Conservation (phyloP, 2,797 vertebrate species). For the Rhincodon typus region DNA sequence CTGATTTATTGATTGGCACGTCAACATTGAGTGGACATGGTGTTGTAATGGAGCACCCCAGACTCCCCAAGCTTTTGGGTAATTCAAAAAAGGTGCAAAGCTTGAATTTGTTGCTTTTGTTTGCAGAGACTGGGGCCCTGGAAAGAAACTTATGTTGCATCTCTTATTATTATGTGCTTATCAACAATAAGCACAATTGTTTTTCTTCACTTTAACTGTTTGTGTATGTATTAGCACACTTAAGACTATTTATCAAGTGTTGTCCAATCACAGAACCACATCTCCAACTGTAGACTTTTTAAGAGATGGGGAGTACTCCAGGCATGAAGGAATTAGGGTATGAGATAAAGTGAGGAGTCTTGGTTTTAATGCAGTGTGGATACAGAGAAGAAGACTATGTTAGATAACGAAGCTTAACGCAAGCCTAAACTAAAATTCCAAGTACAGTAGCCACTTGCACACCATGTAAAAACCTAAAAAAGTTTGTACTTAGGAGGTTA, state of each 20-base stretch:
- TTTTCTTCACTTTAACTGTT: too few species aligned
- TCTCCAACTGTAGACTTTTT: too few species aligned
- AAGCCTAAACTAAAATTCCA: not conserved
- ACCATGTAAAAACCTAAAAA: not conserved
- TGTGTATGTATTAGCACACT: too few species aligned
- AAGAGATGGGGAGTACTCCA: not conserved
- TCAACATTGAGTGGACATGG: not conserved
- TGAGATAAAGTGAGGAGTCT: not conserved
- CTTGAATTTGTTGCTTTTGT: too few species aligned
- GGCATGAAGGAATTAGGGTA: not conserved
- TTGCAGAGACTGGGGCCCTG: too few species aligned
- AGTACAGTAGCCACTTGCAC: not conserved
- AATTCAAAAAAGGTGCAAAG: too few species aligned
- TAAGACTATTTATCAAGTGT: too few species aligned
- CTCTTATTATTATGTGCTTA: too few species aligned
- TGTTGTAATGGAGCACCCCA: not conserved
- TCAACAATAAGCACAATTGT: too few species aligned
- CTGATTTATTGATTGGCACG: not conserved
- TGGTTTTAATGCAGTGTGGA: not conserved
- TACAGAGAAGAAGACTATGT: not conserved
- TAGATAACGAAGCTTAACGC: not conserved
- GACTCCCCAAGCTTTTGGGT: not conserved
- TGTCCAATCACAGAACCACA: too few species aligned
- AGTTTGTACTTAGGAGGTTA: not conserved
- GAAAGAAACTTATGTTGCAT: too few species aligned